Evolutionary conservation across 2,888 invertebrate species (phyloP).

Genomic region (Chouioia cunea): DNA sequence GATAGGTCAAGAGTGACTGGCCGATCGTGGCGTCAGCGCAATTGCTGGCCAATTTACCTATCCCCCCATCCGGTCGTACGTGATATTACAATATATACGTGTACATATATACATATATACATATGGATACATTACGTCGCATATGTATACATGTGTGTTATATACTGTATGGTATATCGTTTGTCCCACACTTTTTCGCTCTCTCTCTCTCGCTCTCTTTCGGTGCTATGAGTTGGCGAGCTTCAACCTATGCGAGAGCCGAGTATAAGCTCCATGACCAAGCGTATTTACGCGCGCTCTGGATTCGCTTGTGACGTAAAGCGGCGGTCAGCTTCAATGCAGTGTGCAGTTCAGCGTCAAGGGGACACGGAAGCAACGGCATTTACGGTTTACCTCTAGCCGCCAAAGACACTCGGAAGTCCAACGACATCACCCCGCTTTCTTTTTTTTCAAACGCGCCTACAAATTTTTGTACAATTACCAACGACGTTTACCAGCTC

Average conservation of each 20-base stretch:
- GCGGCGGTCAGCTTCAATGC: constrained; percentile 40
- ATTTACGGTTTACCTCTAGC: constrained; percentile 1
- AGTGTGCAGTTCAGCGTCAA: constrained; percentile 34
- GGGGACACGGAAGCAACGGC: constrained; percentile 45
- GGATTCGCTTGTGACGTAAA: constrained; percentile 57
- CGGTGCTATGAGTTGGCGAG: neutral
- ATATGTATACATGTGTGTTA: neutral
- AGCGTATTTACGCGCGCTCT: constrained; percentile 56
- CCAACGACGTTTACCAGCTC: neutral
- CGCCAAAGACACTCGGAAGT: constrained; percentile 43
- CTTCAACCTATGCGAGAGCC: neutral
- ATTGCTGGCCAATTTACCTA: constrained; percentile 69
- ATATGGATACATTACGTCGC: constrained; percentile 20
- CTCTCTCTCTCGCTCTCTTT: too few relatives aligned
- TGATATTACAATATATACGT: constrained; percentile 53
- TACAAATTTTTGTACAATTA: neutral
- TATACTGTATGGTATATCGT: too few relatives aligned
- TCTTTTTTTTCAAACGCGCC: constrained; percentile 11
- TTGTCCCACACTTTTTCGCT: constrained; percentile 18
- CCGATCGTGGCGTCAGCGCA: constrained; percentile 67
- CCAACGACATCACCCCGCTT: neutral
- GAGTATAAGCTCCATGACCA: neutral
- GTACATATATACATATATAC: constrained; percentile 48
- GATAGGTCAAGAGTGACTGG: constrained; percentile 57
- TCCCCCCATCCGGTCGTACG: constrained; percentile 68